Conservation (phyloP, 2,113 vertebrate genomes). For the Alaudala cheleensis region DNA sequence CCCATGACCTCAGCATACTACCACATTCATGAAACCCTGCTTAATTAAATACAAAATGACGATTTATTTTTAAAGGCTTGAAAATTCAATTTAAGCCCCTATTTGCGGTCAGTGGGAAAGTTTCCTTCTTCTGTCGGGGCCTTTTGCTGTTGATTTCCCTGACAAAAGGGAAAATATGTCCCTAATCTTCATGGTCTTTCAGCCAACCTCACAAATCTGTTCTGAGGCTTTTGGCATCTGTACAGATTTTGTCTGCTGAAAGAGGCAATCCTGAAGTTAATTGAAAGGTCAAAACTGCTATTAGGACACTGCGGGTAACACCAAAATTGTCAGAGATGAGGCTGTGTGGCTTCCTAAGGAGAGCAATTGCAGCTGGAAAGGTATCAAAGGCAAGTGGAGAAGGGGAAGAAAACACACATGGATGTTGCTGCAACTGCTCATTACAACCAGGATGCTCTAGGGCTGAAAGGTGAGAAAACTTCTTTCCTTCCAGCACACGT, state of each 20-base stretch:
- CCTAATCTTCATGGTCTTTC: constrained; percentile 39
- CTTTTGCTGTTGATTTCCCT: constrained; percentile 34
- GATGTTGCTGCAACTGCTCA: neutral
- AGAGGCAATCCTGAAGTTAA: constrained; percentile 41
- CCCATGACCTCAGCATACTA: constrained; percentile 57
- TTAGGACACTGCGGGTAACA: constrained; percentile 6
- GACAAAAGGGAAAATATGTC: constrained; percentile 58
- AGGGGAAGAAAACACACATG: neutral
- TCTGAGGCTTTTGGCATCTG: constrained; percentile 17
- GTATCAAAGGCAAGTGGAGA: neutral
- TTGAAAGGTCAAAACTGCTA: constrained; percentile 45
- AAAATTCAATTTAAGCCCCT: constrained; percentile 41
- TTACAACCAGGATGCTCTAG: neutral
- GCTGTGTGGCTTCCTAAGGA: neutral
- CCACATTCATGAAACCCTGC: constrained; percentile 35
- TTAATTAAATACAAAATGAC: constrained; percentile 57
- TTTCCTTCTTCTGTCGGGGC: neutral
- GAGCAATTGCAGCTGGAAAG: constrained; percentile 7
- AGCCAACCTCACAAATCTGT: constrained; percentile 24
- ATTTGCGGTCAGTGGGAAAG: constrained; percentile 57
- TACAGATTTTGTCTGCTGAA: constrained; percentile 25
- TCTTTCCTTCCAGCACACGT: neutral
- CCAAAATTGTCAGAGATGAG: neutral
- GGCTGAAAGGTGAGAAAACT: neutral
- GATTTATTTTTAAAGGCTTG: constrained; percentile 53